Base-by-base conservation (phyloP, 2,797 vertebrate species). In the Protosalanx chinensis region DNA sequence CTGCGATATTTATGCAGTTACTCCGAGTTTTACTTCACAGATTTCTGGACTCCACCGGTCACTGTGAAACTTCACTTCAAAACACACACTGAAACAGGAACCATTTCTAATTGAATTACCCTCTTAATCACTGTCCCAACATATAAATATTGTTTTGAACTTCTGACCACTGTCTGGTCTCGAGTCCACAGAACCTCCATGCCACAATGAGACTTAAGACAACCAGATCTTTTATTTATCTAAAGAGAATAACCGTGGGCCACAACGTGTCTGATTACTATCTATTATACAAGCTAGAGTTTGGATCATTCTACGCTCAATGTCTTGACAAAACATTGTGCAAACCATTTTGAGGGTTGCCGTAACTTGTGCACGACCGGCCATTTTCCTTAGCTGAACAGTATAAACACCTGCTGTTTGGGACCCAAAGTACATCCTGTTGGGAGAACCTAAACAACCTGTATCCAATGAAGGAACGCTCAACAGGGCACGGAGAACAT, bases 41-140 rank as follows among this genome's bases (percentile, higher is more conserved):
- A 67, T 57, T 87, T 88, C 88, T 90, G 87, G 90, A 87, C 91
- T 91, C 86, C 75, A 75, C 90, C 91, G 90, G 93, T 92, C 90
- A 90, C 89, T 92, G 90, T 92, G 87, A 86, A 85, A 93, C 93
- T 93, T 94, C 81, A 93, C 91, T 94, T 93, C 92, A 83, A 84
- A 78, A 77, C 89, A 89, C 89, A 33, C 18, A 41, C n/a, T 82
- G 88, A 88, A 76, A 82, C 87, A 92, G 82, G 93, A 93, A 92
- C 93, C 91, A 90, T 90, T 89, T 88, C 93, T 95, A 95, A 96
- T 93, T 94, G 86, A 95, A 95, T 95, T 95, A 94, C 91, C 90
- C 88, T 91, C 86, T 87, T 84, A 89, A 89, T 89, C 92, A 91
- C 88, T 89, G 90, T 90, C 86, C 88, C 76, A 87, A 89, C 86